Percentiles rank a stretch among this genome's conserved stretches.
Conservation (phyloP, 1,140 invertebrate species). For the Solen grandis region DNA sequence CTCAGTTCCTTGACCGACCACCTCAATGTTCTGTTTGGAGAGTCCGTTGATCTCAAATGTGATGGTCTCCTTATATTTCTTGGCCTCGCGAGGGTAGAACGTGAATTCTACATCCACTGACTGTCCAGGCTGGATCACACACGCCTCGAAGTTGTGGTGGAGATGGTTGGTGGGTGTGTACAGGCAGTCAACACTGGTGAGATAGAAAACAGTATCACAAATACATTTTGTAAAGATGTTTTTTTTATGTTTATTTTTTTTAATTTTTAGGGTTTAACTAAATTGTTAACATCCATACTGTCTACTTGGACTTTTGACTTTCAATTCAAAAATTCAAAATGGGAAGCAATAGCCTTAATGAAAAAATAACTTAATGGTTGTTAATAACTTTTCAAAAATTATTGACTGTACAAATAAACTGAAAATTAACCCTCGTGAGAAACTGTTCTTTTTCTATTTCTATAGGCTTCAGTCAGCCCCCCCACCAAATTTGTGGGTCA, state of each 20-base stretch:
- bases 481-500: too few species aligned
- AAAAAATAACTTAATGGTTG: too few species aligned
- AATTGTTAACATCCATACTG: neutral
- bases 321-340: neutral
- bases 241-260: too few species aligned
- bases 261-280: neutral
- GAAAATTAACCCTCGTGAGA: too few species aligned
- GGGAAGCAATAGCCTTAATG: too few species aligned
- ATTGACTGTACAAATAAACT: too few species aligned
- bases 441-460: too few species aligned
- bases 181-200: constrained; percentile 78
- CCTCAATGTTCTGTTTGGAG: constrained; percentile 75
- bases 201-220: constrained; percentile 10
- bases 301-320: neutral
- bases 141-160: constrained; percentile 77
- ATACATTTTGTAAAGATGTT: too few species aligned
- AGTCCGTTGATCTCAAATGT: constrained; percentile 81
- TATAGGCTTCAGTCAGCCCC: too few species aligned
- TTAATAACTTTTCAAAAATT: too few species aligned
- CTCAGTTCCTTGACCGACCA: constrained; percentile 77
- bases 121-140: constrained; percentile 72
- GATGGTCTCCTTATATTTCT: constrained; percentile 76
- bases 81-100: constrained; percentile 78
- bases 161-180: constrained; percentile 74
- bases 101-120: constrained; percentile 73